These are phyloP conservation scores for Lamproptera curius DNA, from an alignment of 2,888 invertebrate species.

Conservation along the genomic window DNA sequence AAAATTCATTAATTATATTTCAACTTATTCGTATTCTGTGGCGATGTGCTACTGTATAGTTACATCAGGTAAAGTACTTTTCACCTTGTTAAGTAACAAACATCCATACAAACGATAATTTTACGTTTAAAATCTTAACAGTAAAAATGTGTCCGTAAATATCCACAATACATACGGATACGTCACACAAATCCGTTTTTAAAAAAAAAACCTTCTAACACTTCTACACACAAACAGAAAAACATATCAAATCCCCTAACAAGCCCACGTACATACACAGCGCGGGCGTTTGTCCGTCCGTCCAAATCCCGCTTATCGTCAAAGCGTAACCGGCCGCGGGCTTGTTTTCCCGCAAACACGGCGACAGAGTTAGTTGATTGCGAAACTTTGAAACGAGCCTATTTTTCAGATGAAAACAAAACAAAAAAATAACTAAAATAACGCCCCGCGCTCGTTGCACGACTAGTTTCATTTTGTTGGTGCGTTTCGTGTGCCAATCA, in stretches of 20 bases:
- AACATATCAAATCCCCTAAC: conserved; percentile 4
- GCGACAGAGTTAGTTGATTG: conserved; percentile 21
- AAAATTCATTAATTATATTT: no score
- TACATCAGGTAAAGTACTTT: no score
- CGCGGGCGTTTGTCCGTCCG: conserved; percentile 3
- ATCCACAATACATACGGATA: no score
- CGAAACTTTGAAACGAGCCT: conserved; percentile 11
- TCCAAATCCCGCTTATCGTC: conserved; percentile 17
- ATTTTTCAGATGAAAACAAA: neutral
- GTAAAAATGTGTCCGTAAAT: no score
- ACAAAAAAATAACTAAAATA: neutral
- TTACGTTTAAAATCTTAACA: no score
- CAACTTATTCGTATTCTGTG: no score
- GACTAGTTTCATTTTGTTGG: conserved; percentile 9
- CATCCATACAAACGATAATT: neutral
- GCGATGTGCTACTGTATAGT: no score
- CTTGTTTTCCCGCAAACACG: conserved; percentile 15
- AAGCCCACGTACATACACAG: neutral
- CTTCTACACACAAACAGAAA: neutral
- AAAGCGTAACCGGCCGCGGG: conserved; percentile 9
- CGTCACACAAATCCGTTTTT: neutral
- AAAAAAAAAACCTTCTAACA: neutral
- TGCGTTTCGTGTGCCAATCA: conserved; percentile 11
- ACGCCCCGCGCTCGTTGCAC: conserved; percentile 4
- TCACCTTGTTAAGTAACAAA: neutral